Evolutionary conservation across 1,140 invertebrate genomes (phyloP).

Genomic region (Sitodiplosis mosellana): DNA sequence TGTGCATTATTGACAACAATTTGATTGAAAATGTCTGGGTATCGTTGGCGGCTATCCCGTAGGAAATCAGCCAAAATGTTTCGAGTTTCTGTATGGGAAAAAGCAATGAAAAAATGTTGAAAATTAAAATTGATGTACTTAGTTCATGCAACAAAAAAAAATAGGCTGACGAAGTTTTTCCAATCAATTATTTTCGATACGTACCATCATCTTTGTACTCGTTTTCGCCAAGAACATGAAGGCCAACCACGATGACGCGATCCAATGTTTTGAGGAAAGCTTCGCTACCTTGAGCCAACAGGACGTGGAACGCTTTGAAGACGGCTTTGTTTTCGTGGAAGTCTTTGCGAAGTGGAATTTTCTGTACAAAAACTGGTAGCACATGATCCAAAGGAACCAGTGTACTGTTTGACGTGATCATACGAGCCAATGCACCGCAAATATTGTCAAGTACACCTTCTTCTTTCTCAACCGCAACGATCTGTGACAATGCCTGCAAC

Average conservation of each 20-base stretch:
- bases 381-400: slow-evolving; percentile 48
- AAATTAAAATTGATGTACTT: no score
- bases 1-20: slow-evolving; percentile 9
- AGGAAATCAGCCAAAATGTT: slow-evolving; percentile 27
- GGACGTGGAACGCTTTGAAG: slow-evolving; percentile 39
- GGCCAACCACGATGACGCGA: slow-evolving; percentile 31
- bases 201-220: slow-evolving; percentile 13
- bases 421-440: slow-evolving; percentile 52
- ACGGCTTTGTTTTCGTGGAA: slow-evolving; percentile 53
- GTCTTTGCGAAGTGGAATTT: slow-evolving; percentile 56
- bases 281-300: slow-evolving; percentile 38
- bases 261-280: slow-evolving; percentile 30
- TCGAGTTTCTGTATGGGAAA: background rate
- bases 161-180: slow-evolving; percentile 22
- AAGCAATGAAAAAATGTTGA: background rate
- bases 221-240: slow-evolving; percentile 31
- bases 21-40: slow-evolving; percentile 29
- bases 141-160: no score
- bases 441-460: slow-evolving; percentile 52
- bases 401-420: slow-evolving; percentile 43
- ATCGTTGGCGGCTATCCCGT: slow-evolving; percentile 30
- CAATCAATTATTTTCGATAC: background rate
- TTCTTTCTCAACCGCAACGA: slow-evolving; percentile 39
- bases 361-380: slow-evolving; percentile 48
- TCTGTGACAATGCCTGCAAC: slow-evolving; percentile 41